phyloP scores from a whole-genome alignment of 2,113 vertebrate species.

The Caranx melampygus region DNA sequence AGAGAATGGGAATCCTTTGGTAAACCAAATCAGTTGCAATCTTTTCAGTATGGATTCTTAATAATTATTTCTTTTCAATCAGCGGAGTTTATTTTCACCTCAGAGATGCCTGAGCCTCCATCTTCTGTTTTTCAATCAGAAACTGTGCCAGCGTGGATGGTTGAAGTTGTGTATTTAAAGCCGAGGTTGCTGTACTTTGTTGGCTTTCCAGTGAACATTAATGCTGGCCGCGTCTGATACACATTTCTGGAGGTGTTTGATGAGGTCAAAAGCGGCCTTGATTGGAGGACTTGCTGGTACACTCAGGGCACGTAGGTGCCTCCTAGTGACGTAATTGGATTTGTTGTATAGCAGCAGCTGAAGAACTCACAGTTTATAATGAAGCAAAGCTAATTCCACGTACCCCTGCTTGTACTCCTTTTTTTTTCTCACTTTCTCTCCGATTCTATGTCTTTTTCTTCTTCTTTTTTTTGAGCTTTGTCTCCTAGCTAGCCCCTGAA shows the following conservation, averaged over 20 bases:
- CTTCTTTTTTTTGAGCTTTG: constrained; percentile 3
- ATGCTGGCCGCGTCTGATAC: constrained; percentile 3
- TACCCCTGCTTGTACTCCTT: neutral
- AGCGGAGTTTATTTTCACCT: neutral
- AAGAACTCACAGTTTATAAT: constrained; percentile 16
- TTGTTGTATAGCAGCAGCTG: constrained; percentile 13
- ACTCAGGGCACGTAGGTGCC: neutral
- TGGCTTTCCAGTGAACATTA: constrained; percentile 20
- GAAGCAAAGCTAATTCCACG: neutral
- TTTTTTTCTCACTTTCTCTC: neutral
- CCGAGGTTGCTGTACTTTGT: neutral
- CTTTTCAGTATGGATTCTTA: neutral
- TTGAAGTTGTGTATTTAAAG: neutral
- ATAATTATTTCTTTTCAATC: neutral
- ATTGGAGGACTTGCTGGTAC: neutral
- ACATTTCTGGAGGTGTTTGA: constrained; percentile 31
- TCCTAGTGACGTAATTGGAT: constrained; percentile 10
- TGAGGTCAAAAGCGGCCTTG: constrained; percentile 21
- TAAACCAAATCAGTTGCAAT: no score
- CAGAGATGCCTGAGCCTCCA: neutral
- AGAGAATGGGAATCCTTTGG: no score
- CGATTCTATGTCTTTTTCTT: neutral
- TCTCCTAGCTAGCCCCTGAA: constrained; percentile 4
- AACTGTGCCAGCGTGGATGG: neutral
- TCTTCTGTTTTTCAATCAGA: neutral